Evolutionary conservation across 2,797 vertebrate genomes (phyloP), one percentile per base, ranked within the genome.

Genomic region (Sciaenops ocellatus): DNA sequence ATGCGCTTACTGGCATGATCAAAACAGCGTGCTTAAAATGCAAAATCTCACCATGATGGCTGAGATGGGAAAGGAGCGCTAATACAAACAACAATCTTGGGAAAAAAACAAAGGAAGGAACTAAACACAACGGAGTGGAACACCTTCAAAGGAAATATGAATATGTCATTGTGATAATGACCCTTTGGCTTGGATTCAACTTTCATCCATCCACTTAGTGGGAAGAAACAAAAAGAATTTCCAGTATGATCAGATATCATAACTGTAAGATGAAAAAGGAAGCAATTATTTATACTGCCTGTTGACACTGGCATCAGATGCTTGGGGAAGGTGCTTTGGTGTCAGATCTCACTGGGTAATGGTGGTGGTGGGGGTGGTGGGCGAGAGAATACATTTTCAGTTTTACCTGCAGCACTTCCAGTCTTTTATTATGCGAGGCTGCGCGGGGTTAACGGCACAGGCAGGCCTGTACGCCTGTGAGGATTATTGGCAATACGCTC

Each of bases 1-100:
- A 91, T 84, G 89, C 30, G 69, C 78, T 85, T 69, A 20, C 85
- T 90, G 81, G 79, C 89, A 83, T 93, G 92, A 95, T 94, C 91
- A 93, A 94, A 94, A 92, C 89, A 80, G 54, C 81, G 65, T 30
- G 71, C 84, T 87, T 85, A 77, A 92, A 89, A 92, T 92, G 89
- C 89, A 83, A 84, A 93, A 80, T 83, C 81, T 67, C 73, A 42
- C 65, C 4, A 64, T 34, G 17, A 78, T 68, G 76, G 60, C 66
- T 54, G 69, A 61, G 77, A 85, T 69, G 69, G 78, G 79, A 79
- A 69, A 42, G 62, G 69, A 75, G 78, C 64, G 34, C 48, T 54
- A 90, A 83, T 78, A 81, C 80, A 90, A 93, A 91, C 85, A 84
- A 54, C 69, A 80, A 78, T 79, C 57, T 69, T n/a, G 18, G 46